These are phyloP conservation scores for Ecdyonurus torrentis DNA, from an alignment of 2,888 invertebrate genomes.

Conservation along the genomic window DNA sequence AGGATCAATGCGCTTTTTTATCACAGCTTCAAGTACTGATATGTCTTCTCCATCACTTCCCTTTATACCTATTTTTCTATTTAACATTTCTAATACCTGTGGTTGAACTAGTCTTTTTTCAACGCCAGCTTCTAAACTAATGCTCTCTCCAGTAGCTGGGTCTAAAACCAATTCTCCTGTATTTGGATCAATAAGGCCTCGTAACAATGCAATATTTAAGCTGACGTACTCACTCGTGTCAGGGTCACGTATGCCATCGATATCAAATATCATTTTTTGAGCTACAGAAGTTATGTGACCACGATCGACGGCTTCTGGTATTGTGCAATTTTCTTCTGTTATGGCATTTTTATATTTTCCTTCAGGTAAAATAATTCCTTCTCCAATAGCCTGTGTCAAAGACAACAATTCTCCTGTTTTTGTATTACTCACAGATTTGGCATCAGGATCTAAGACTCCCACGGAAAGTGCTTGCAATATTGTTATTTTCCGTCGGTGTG, in stretches of 20 bases:
- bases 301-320: conserved; percentile 75
- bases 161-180: conserved; percentile 50
- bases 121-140: conserved; percentile 65
- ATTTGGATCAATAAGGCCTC: conserved; percentile 57
- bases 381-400: conserved; percentile 66
- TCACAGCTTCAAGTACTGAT: conserved; percentile 73
- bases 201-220: conserved; percentile 62
- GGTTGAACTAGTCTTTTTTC: conserved; percentile 60
- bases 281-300: conserved; percentile 78
- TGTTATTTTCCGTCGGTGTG: conserved; percentile 54
- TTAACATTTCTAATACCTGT: conserved; percentile 75
- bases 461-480: conserved; percentile 70
- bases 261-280: conserved; percentile 78
- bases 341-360: conserved; percentile 58
- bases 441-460: conserved; percentile 76
- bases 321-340: conserved; percentile 52
- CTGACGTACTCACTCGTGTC: conserved; percentile 66
- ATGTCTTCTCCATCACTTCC: conserved; percentile 58
- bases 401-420: conserved; percentile 63
- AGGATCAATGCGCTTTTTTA: conserved; percentile 72
- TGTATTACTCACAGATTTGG: conserved; percentile 69
- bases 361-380: conserved; percentile 59
- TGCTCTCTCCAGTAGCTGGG: conserved; percentile 52
- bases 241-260: conserved; percentile 77
- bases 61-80: conserved; percentile 57